Percentiles rank a stretch among this genome's conserved stretches.
Conservation (phyloP, 2,888 invertebrate genomes). For the Meta bourneti region DNA sequence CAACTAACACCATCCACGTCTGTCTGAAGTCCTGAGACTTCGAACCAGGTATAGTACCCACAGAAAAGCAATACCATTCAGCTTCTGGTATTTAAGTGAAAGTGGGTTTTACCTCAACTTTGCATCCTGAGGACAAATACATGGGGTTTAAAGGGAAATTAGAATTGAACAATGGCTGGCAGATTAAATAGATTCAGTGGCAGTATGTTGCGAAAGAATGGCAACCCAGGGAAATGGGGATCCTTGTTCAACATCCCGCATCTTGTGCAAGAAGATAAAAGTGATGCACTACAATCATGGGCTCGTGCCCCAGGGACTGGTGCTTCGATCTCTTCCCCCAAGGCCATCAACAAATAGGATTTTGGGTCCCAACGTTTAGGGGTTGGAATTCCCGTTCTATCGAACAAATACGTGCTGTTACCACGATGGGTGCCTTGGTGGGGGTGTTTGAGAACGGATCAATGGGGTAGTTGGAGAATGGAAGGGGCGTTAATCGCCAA, state of each 20-base stretch:
- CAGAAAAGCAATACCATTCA: too few species aligned
- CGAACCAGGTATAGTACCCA: too few species aligned
- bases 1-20: too few species aligned
- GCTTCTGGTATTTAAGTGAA: too few species aligned
- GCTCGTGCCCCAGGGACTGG: constrained; percentile 11
- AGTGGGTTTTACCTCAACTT: too few species aligned
- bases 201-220: not conserved
- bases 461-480: constrained; percentile 47
- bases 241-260: constrained; percentile 12
- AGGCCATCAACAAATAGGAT: constrained; percentile 63
- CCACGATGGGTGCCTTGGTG: constrained; percentile 25
- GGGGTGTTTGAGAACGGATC: constrained; percentile 48
- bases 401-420: constrained; percentile 64
- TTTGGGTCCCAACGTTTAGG: constrained; percentile 22
- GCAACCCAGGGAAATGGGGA: not conserved
- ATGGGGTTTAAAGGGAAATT: too few species aligned
- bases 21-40: too few species aligned
- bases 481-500: constrained; percentile 53
- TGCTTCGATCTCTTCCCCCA: not conserved
- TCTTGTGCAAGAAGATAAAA: constrained; percentile 16
- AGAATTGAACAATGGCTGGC: too few species aligned
- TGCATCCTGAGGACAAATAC: too few species aligned
- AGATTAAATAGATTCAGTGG: too few species aligned
- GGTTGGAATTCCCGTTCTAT: constrained; percentile 5
- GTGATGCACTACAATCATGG: constrained; percentile 16